phyloP scores from a whole-genome alignment of 2,888 invertebrate genomes.

The Xanthia icteritia region DNA sequence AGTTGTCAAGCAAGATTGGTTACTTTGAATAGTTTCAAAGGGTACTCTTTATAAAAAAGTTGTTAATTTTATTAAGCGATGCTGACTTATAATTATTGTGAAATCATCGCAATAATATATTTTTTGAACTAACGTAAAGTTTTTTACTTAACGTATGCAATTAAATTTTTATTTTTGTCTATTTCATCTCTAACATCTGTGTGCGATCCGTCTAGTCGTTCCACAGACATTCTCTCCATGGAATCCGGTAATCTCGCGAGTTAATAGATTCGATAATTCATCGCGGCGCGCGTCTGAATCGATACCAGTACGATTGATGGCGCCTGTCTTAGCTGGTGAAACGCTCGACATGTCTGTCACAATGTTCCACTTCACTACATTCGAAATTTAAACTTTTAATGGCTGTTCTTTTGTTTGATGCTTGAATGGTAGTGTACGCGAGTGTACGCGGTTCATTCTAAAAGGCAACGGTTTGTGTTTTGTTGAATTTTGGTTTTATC shows the following conservation, averaged over 20 bases:
- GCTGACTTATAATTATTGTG: neutral
- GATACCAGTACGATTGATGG: conserved; percentile 85
- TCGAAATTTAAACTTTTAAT: conserved; percentile 63
- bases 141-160: too few species aligned
- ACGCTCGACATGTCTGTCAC: conserved; percentile 66
- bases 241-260: conserved; percentile 88
- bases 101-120: neutral
- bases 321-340: conserved; percentile 70
- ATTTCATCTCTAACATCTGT: neutral
- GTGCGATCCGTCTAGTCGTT: conserved; percentile 67
- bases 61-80: neutral
- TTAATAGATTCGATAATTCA: conserved; percentile 90
- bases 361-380: conserved; percentile 68
- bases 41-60: neutral
- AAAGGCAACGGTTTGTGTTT: conserved; percentile 13
- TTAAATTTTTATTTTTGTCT: neutral
- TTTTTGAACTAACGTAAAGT: too few species aligned
- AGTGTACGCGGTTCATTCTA: conserved; percentile 32
- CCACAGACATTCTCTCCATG: conserved; percentile 68
- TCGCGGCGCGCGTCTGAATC: conserved; percentile 83
- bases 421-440: conserved; percentile 39
- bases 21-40: neutral
- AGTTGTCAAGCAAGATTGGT: neutral
- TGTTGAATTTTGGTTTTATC: conserved; percentile 1
- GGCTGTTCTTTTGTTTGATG: conserved; percentile 50